Base-by-base conservation (phyloP, 1,140 invertebrate genomes). In the Phortica variegata region DNA sequence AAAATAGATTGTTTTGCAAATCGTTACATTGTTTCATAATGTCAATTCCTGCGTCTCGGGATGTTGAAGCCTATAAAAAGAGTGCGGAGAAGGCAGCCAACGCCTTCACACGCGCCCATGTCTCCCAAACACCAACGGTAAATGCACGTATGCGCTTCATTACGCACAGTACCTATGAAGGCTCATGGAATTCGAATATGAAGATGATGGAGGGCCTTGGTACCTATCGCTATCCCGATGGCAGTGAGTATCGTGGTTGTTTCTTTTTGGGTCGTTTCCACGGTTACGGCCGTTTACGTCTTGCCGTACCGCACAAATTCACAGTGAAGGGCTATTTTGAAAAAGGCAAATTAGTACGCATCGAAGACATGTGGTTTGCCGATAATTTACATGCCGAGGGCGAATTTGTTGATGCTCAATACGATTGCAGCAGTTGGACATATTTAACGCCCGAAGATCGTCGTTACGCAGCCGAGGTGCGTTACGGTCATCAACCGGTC, bases 181-280 rank as follows among this genome's bases (percentile, higher is more conserved):
- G 66, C 3, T 47, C 57, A 15, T 71, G 58, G 47, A 56, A 66
- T 17, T 13, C 17, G 2, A 9, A 16, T 5, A 31, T 61, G n/a
- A 56, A 58, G n/a, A 58, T 52, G 43, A 71, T 71, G 66, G 58
- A 66, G 20, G 66, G 66, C 18, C 61, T 68, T 4, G 66, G 66
- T 0, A 61, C 41, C 49, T 71, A 71, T 38, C 54, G 49, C 10
- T 71, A 61, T 55, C 66, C 66, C 16, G 66, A 71, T 49, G 66
- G 68, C 17, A 71, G 52, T 33, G 66, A 68, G 40, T 71, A 71
- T 39, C 66, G 62, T 1, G 66, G 66, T 0, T 26, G 52, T 2
- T 71, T 71, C 12, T 17, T 43, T 0, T 32, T 43, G 0, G 66
- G 66, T 3, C 56, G 56, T 20, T 71, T 71, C 36, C 66, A 71